A percentile compares a stretch with the other conserved stretches of the same genome.
These are phyloP conservation scores for Pammene fasciana DNA, from an alignment of 2,888 invertebrate genomes.

Conservation along the genomic window DNA sequence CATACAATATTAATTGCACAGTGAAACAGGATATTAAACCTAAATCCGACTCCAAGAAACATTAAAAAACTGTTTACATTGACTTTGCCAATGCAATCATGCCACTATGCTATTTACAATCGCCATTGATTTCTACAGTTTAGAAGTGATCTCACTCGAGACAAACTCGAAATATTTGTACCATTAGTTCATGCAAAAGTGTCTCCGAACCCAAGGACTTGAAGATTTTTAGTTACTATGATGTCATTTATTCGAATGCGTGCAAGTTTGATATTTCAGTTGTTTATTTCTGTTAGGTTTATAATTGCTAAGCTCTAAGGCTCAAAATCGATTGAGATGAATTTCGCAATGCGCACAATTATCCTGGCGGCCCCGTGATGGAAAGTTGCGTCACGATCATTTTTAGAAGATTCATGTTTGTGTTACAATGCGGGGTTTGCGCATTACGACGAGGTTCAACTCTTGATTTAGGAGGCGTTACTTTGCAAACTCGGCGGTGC, in stretches of 20 bases:
- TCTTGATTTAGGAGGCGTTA: conserved; percentile 38
- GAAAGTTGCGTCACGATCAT: conserved; percentile 38
- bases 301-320: neutral
- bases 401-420: conserved; percentile 32
- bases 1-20: neutral
- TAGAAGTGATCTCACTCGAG: conserved; percentile 32
- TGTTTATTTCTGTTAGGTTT: neutral
- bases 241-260: conserved; percentile 36
- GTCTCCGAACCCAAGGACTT: conserved; percentile 34
- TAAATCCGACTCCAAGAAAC: conserved; percentile 20
- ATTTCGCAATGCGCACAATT: conserved; percentile 32
- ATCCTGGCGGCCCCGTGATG: conserved; percentile 12
- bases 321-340: conserved; percentile 25
- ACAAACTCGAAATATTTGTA: conserved; percentile 34
- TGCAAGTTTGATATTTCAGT: conserved; percentile 11
- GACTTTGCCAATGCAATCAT: conserved; percentile 35
- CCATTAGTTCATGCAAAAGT: conserved; percentile 32
- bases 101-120: conserved; percentile 29
- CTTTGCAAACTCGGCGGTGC: conserved; percentile 34
- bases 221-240: conserved; percentile 32
- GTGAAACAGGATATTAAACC: conserved; percentile 19
- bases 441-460: conserved; percentile 5
- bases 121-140: conserved; percentile 27
- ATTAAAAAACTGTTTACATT: conserved; percentile 35
- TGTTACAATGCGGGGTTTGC: conserved; percentile 32